Conservation (phyloP, 2,888 invertebrate species). For the Stenotaenia linearis region DNA sequence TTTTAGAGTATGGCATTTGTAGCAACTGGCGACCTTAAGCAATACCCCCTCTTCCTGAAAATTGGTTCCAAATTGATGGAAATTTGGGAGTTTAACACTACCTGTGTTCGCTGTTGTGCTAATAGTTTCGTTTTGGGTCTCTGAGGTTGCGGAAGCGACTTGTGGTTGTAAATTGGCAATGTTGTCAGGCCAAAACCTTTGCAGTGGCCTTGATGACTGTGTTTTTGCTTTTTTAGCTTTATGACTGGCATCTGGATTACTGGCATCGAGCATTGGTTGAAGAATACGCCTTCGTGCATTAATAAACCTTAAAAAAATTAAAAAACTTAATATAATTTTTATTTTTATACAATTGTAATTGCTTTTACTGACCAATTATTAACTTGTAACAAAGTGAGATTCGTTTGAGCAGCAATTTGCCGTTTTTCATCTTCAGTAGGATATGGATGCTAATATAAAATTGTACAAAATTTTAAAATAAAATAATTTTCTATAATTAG, state of each 20-base stretch:
- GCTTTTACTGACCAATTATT: conserved; percentile 61
- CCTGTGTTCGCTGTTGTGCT: conserved; percentile 29
- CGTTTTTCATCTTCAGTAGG: conserved; percentile 93
- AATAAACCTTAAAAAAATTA: conserved; percentile 59
- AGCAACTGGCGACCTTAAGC: background rate
- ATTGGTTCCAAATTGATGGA: background rate
- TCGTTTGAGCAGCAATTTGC: conserved; percentile 79
- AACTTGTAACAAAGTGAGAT: conserved; percentile 79
- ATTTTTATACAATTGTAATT: background rate
- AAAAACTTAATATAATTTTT: background rate
- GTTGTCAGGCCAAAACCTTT: conserved; percentile 69
- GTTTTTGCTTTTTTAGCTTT: conserved; percentile 51
- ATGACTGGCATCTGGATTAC: conserved; percentile 50
- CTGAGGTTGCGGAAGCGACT: conserved; percentile 29
- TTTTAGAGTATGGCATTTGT: too few relatives aligned
- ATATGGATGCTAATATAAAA: conserved; percentile 72
- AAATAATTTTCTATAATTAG: too few relatives aligned
- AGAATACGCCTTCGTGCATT: conserved; percentile 85
- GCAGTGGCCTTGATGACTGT: conserved; percentile 54
- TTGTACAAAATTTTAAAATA: too few relatives aligned
- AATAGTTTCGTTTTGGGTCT: conserved; percentile 31
- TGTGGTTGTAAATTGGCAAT: conserved; percentile 49
- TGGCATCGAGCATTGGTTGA: conserved; percentile 81
- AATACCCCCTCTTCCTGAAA: background rate
- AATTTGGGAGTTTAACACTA: background rate